A percentile compares a stretch with the other conserved stretches of the same genome.
Evolutionary conservation across 2,888 invertebrate species (phyloP).

Genomic region (Euplagia quadripunctaria): DNA sequence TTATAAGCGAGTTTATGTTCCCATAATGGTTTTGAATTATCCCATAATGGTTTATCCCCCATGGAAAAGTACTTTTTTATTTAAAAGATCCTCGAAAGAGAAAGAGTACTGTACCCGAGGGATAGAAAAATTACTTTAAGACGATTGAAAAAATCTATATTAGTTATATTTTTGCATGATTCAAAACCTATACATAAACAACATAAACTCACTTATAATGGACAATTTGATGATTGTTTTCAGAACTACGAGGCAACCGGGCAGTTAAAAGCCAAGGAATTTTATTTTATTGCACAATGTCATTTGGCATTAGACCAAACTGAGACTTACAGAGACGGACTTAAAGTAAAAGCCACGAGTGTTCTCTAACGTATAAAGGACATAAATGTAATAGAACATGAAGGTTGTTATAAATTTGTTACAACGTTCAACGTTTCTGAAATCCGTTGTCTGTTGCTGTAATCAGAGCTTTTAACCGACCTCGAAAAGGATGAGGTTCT

Average conservation of each 20-base stretch:
- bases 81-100: no score
- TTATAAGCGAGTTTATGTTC: not conserved
- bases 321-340: constrained; percentile 49
- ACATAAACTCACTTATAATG: not conserved
- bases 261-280: not conserved
- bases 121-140: no score
- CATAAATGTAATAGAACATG: constrained; percentile 22
- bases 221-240: not conserved
- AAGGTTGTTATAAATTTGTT: constrained; percentile 19
- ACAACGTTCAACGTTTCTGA: constrained; percentile 5
- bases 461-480: no score
- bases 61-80: no score
- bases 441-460: no score
- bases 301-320: constrained; percentile 38
- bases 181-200: no score
- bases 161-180: no score
- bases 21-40: not conserved
- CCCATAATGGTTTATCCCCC: no score
- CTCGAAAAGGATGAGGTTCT: no score
- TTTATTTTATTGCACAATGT: constrained; percentile 2
- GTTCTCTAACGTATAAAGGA: constrained; percentile 31
- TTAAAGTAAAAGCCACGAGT: constrained; percentile 38
- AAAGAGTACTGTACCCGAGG: no score
- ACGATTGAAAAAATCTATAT: no score
- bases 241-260: not conserved